Base-by-base conservation (phyloP, 37 sponge, comb jelly and placozoan genomes). In the Aplysina aerophoba region DNA sequence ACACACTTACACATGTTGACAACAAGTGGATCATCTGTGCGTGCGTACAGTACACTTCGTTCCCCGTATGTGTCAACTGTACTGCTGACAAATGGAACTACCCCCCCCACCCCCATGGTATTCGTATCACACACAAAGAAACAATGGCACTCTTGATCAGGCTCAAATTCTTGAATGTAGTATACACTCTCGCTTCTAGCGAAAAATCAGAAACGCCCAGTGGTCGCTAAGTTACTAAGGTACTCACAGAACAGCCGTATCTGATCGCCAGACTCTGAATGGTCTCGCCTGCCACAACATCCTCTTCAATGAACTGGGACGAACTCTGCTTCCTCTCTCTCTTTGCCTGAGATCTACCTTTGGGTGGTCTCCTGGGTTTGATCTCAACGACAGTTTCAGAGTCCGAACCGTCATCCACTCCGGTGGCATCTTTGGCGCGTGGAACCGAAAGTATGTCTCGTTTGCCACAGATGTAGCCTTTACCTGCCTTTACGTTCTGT, bases 241-340 rank as follows among this genome's bases (percentile, higher is more conserved):
- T 22, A 88, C 91, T 89, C 40, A 93, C 93, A 39, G 83, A 82
- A 28, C 85, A 85, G 34, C 79, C 68, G 64, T 94, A 94, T 82
- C 94, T 81, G 54, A 94, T 73, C 8, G 94, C 86, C 62, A 94
- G 86, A 59, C 91, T 82, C 35, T 88, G 94, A 17, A 90, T 20
- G 15, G 89, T 94, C 27, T 94, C 94, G 17, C 87, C 94, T 39
- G 79, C 79, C 53, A 69, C 83, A 38, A 94, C 33, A 22, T 86
- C 88, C 63, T 94, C 94, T 68, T 88, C 91, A 15, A 90, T 83
- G 19, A 82, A 19, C 35, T 36, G 36, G 12, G 61, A 82, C 1
- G 41, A 24, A 24, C 59, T 39, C 31, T 86, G 36, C 20, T 61
- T 80, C 5, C 62, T 65, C 28, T 56, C 54, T 19, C 67, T 83